These are phyloP conservation scores for Calcarius lapponicus DNA, from an alignment of 2,797 vertebrate genomes.

Conservation along the genomic window DNA sequence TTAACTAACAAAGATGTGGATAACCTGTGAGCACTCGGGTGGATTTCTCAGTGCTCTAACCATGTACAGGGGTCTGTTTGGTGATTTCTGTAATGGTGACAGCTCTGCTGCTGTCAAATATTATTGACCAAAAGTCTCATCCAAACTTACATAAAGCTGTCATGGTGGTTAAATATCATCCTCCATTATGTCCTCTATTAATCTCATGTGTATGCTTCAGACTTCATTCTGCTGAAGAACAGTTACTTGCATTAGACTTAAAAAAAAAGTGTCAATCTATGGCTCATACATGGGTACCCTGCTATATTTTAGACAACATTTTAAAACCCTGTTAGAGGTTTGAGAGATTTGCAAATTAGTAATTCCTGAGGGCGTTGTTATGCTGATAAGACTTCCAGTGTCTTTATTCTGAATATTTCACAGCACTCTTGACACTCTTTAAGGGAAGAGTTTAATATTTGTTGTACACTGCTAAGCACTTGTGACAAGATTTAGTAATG, in stretches of 20 bases:
- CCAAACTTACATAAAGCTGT: not conserved
- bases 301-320: not conserved
- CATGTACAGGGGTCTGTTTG: not conserved
- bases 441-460: not conserved
- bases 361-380: not conserved
- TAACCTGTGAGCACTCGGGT: not conserved
- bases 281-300: not conserved
- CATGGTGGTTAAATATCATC: not conserved
- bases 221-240: not conserved
- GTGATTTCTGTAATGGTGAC: not conserved
- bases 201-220: not conserved
- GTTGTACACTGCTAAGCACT: not conserved
- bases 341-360: not conserved
- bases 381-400: not conserved
- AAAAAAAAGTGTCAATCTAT: not conserved
- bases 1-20: not conserved
- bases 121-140: not conserved
- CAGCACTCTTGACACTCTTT: not conserved
- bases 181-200: not conserved
- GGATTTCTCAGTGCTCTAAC: not conserved
- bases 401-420: conserved; percentile 7
- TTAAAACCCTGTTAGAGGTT: not conserved
- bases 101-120: not conserved
- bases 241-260: not conserved
- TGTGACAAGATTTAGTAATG: not conserved